Conservation (phyloP, 2,113 vertebrate species). For the Physeter macrocephalus region DNA sequence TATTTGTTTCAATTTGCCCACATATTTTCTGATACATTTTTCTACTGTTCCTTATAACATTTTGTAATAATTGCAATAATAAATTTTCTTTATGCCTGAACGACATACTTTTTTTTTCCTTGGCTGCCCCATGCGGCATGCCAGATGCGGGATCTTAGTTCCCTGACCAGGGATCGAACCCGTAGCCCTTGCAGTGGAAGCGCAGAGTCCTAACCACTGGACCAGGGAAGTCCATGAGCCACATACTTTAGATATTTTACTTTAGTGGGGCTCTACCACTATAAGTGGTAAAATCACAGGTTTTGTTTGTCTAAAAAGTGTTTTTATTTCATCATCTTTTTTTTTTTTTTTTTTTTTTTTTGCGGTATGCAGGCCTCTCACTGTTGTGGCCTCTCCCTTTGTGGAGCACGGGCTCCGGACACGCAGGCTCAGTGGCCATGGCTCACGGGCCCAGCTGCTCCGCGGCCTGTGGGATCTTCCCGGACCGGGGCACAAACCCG, state of each 20-base stretch:
- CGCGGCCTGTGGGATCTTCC: too few relatives aligned
- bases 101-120: neutral
- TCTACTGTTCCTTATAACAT: neutral
- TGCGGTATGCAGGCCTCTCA: too few relatives aligned
- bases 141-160: neutral
- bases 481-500: too few relatives aligned
- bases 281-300: neutral
- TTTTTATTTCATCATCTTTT: neutral
- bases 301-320: neutral
- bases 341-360: too few relatives aligned
- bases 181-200: rapidly evolving
- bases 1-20: neutral
- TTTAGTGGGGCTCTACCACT: neutral
- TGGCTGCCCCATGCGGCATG: rapidly evolving
- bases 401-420: too few relatives aligned
- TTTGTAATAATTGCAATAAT: neutral
- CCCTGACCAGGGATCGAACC: neutral
- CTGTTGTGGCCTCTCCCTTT: too few relatives aligned
- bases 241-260: neutral
- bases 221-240: neutral
- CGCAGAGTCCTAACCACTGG: neutral
- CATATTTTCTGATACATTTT: neutral
- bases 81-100: neutral
- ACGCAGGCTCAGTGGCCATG: too few relatives aligned
- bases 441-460: too few relatives aligned